Evolutionary conservation across 2,888 invertebrate species (phyloP).

Genomic region (Apocheima hispidaria): DNA sequence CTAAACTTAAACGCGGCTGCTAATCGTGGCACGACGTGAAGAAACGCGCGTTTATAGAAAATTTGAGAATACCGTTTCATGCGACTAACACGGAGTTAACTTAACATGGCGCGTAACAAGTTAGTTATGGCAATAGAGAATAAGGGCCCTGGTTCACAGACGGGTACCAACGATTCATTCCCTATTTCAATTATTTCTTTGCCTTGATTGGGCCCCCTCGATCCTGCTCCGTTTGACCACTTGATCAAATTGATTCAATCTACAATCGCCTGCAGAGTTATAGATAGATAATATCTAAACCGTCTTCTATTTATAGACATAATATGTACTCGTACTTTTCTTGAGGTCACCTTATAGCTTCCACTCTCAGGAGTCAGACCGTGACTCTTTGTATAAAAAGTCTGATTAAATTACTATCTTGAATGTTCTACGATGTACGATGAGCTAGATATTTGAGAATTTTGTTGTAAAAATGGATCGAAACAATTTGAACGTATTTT

Average conservation of each 20-base stretch:
- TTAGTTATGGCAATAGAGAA: too few species aligned
- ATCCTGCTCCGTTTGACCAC: conserved; percentile 8
- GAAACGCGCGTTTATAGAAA: too few species aligned
- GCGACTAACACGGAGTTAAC: too few species aligned
- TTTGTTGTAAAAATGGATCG: neutral
- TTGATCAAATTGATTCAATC: conserved; percentile 11
- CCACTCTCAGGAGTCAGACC: neutral
- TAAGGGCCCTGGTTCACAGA: too few species aligned
- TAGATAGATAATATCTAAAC: neutral
- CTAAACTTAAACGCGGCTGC: too few species aligned
- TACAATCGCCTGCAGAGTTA: neutral
- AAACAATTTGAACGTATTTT: neutral
- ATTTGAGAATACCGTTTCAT: too few species aligned
- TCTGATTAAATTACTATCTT: neutral
- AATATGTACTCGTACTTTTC: neutral
- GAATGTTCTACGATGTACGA: neutral
- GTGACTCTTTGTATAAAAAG: conserved; percentile 1
- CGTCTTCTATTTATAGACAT: neutral
- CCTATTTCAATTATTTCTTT: too few species aligned
- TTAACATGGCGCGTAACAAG: too few species aligned
- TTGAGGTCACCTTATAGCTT: neutral
- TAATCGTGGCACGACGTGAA: too few species aligned
- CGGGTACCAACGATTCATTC: too few species aligned
- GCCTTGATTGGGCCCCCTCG: neutral
- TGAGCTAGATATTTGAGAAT: neutral